Percentiles rank a stretch among this genome's conserved stretches.
Evolutionary conservation across 2,797 vertebrate genomes (phyloP).

Genomic region (Labeo calbasu): DNA sequence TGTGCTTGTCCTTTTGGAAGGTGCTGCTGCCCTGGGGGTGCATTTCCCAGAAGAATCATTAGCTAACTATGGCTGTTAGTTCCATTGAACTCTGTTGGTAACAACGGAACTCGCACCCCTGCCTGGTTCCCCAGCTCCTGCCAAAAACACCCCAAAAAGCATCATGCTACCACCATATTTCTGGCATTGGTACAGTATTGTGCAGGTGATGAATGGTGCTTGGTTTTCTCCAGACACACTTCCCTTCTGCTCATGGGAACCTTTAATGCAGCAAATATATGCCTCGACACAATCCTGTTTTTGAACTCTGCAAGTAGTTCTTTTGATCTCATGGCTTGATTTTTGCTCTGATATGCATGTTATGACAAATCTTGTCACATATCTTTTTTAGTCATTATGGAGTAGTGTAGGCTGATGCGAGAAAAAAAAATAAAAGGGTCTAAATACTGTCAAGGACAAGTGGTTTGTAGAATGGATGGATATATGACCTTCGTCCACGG

Average conservation of each 20-base stretch:
- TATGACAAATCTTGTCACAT: not conserved
- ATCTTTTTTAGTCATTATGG: not conserved
- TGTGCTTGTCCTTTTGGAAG: not conserved
- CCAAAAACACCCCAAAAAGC: not conserved
- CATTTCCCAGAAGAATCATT: too few species aligned
- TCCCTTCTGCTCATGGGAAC: not conserved
- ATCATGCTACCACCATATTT: not conserved
- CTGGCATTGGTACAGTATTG: not conserved
- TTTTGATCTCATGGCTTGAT: not conserved
- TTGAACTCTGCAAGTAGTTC: not conserved
- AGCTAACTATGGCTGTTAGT: too few species aligned
- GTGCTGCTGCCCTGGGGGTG: not conserved
- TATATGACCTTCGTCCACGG: not conserved
- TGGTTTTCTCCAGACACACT: not conserved
- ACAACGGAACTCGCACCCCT: not conserved
- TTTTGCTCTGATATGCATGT: not conserved
- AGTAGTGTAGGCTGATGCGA: not conserved
- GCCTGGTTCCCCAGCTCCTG: not conserved
- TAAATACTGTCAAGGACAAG: not conserved
- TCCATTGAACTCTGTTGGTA: too few species aligned
- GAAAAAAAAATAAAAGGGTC: not conserved
- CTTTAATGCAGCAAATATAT: not conserved
- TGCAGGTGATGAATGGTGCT: not conserved
- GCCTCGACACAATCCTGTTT: not conserved
- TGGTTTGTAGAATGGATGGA: not conserved